Base-by-base conservation (phyloP, 2,797 vertebrate genomes). In the Microctenopoma stevenorrisi region DNA sequence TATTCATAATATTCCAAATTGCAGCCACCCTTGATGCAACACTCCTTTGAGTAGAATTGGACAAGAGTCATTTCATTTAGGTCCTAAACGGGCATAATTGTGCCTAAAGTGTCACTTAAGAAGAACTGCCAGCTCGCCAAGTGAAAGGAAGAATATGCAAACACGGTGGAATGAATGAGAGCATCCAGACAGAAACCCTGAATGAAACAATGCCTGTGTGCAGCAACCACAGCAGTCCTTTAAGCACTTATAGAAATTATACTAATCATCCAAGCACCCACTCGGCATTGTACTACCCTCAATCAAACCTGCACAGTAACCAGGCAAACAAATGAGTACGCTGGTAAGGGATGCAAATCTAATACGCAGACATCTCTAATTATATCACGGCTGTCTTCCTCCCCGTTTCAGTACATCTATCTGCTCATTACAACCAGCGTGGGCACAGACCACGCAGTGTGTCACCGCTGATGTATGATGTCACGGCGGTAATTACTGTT, bases 341-440 rank as follows among this genome's bases (percentile, higher is more conserved):
- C 78, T 47, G 48, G 61, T 18, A 84, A 82, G 79, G 79, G 78
- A 84, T 80, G 79, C 72, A 79, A 82, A 88, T 88, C 84, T 78
- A 87, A 88, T 85, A 82, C 79, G 33, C 71, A 68, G 68, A 78
- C 52, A n/a, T 78, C 64, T 60, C 72, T 81, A 68, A 88, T 86
- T 76, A 81, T 68, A 87, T 85, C 77, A 74, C 1, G 54, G 69
- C 74, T 57, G 79, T 80, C 76, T 66, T 64, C 46, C 72, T 64
- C 66, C 51, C 59, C 22, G 40, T 52, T 67, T 35, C 64, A 64
- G 60, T 52, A 26, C 52, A 80, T 90, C 84, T 72, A 64, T 87
- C 81, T 70, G 61, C 74, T 83, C 64, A 72, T 89, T 89, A 86
- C 35, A 50, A 60, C 67, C 58, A 22, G 63, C 60, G 22, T 11